Percentiles rank a stretch among this genome's conserved stretches.
phyloP scores from a whole-genome alignment of 1,140 invertebrate species.

The Periplaneta americana region DNA sequence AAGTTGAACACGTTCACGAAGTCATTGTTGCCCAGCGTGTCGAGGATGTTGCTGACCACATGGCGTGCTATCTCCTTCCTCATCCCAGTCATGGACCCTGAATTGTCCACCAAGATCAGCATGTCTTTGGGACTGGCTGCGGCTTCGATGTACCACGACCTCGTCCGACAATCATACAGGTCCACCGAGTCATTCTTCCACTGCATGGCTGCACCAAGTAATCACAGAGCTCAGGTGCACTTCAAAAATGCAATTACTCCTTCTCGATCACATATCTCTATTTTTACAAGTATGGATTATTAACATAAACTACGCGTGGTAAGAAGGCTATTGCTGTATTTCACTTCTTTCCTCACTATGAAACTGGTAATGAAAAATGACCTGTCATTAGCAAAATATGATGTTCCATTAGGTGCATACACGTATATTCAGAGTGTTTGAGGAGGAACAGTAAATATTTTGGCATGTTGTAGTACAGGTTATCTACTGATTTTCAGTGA shows the following conservation, averaged over 20 bases:
- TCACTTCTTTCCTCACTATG: no score
- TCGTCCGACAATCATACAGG: slow-evolving; percentile 81
- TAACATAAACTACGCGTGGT: not conserved
- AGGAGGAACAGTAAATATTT: no score
- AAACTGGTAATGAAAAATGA: no score
- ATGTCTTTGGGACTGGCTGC: slow-evolving; percentile 96
- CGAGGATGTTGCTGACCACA: slow-evolving; percentile 90
- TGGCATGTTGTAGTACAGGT: no score
- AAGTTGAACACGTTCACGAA: slow-evolving; percentile 95
- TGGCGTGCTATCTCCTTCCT: slow-evolving; percentile 89
- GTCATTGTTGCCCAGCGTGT: slow-evolving; percentile 97
- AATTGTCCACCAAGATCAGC: slow-evolving; percentile 89
- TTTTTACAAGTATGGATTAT: no score
- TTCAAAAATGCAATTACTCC: not conserved
- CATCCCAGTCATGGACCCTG: slow-evolving; percentile 90
- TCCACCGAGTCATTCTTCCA: slow-evolving; percentile 70
- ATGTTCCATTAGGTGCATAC: no score
- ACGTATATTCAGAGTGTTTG: no score
- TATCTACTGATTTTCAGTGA: no score
- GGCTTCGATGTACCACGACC: slow-evolving; percentile 94
- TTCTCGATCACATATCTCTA: no score
- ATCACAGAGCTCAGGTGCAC: not conserved
- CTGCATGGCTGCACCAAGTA: slow-evolving; percentile 46
- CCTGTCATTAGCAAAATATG: no score
- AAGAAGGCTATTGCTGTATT: not conserved